Percentiles rank a stretch among this genome's conserved stretches.
These are phyloP conservation scores for Junco hyemalis DNA, from an alignment of 2,113 vertebrate genomes.

Conservation along the genomic window DNA sequence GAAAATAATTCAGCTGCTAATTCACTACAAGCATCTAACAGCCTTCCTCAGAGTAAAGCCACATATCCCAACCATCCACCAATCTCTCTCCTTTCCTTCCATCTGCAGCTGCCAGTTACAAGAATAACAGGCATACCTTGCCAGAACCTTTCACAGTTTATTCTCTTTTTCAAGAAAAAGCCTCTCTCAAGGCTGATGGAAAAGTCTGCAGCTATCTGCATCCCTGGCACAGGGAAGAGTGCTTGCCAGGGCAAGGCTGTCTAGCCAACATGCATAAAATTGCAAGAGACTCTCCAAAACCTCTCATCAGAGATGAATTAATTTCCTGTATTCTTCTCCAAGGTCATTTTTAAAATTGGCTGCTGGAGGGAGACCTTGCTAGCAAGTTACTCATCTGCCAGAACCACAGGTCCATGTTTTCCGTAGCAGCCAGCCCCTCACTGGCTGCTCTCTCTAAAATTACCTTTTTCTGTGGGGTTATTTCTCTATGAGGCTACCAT, in stretches of 20 bases:
- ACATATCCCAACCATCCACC: neutral
- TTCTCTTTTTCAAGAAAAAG: neutral
- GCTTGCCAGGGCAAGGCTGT: conserved; percentile 31
- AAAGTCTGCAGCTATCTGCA: neutral
- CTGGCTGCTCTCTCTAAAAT: neutral
- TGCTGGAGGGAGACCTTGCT: conserved; percentile 28
- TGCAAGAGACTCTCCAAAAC: conserved; percentile 29
- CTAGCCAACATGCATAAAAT: conserved; percentile 26
- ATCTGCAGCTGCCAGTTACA: neutral
- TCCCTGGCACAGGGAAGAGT: neutral
- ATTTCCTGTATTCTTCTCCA: conserved; percentile 28
- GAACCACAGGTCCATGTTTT: neutral
- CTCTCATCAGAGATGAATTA: conserved; percentile 23
- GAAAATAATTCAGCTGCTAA: neutral
- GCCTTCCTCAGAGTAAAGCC: neutral
- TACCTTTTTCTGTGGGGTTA: neutral
- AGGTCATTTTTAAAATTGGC: conserved; percentile 29
- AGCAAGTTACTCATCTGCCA: neutral
- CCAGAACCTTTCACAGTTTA: neutral
- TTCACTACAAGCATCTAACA: neutral
- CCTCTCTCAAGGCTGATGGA: neutral
- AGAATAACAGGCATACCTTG: neutral
- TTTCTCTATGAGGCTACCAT: neutral
- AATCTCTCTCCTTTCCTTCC: neutral
- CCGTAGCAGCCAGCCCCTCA: neutral